Evolutionary conservation across 2,797 vertebrate species (phyloP).

Genomic region (Pempheris klunzingeri): DNA sequence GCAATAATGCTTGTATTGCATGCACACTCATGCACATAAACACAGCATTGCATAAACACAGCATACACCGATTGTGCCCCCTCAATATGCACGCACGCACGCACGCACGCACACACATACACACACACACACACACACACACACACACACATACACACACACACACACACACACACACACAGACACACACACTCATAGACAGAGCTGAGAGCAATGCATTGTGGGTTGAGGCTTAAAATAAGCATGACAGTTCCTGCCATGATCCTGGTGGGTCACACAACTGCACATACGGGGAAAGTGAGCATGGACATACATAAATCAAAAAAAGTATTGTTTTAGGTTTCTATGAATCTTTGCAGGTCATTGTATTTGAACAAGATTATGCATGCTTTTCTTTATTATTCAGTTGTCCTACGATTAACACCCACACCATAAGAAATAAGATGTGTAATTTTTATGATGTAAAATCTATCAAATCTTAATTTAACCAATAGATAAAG

Average conservation of each 20-base stretch:
- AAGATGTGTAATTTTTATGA: neutral
- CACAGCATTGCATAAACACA: conserved; percentile 67
- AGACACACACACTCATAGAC: conserved; percentile 24
- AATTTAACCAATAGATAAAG: neutral
- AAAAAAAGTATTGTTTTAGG: conserved; percentile 20
- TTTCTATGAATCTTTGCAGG: conserved; percentile 11
- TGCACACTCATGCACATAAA: conserved; percentile 51
- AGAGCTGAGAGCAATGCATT: conserved; percentile 72
- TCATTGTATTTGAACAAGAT: neutral
- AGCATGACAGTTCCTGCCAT: conserved; percentile 62
- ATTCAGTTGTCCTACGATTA: neutral
- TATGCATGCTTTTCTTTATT: neutral
- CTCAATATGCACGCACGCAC: neutral
- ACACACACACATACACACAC: conserved; percentile 15
- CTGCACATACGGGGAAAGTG: conserved; percentile 18
- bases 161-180: conserved; percentile 9
- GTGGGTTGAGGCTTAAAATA: conserved; percentile 76
- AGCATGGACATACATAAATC: conserved; percentile 1
- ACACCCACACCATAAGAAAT: conserved; percentile 3
- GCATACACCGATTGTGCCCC: conserved; percentile 39
- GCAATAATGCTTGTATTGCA: conserved; percentile 47
- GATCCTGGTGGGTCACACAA: conserved; percentile 61
- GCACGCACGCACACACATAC: no score
- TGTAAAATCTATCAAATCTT: conserved; percentile 6
- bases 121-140: conserved; percentile 9